These are phyloP conservation scores for Parasteatoda tepidariorum DNA, from an alignment of 1,140 invertebrate species.

Conservation along the genomic window DNA sequence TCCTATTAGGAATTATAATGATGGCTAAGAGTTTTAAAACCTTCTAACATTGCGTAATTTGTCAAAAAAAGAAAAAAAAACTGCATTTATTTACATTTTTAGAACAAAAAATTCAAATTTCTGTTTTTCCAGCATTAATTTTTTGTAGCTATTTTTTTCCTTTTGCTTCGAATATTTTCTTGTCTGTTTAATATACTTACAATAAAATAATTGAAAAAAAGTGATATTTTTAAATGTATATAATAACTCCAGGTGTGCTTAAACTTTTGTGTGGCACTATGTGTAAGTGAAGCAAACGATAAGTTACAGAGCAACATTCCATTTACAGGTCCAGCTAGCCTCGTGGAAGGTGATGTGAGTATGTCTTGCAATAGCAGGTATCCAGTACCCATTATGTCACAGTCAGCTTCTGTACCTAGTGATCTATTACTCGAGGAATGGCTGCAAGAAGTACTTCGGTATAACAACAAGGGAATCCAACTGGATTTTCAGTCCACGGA, in stretches of 20 bases:
- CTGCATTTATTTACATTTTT: too few relatives aligned
- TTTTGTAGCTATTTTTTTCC: too few relatives aligned
- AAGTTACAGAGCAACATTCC: too few relatives aligned
- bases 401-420: constrained; percentile 79
- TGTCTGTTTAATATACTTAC: too few relatives aligned
- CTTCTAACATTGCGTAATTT: too few relatives aligned
- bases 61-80: too few relatives aligned
- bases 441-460: constrained; percentile 52
- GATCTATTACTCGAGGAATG: constrained; percentile 78
- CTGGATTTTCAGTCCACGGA: constrained; percentile 88
- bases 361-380: constrained; percentile 70
- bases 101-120: too few relatives aligned
- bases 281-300: too few relatives aligned
- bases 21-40: too few relatives aligned
- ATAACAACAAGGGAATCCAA: constrained; percentile 80
- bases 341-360: constrained; percentile 91
- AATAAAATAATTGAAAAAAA: constrained; percentile 14
- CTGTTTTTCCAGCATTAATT: too few relatives aligned
- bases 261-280: not conserved
- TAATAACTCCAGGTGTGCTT: not conserved
- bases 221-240: not conserved
- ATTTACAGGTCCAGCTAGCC: constrained; percentile 33
- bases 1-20: too few relatives aligned
- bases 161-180: too few relatives aligned
- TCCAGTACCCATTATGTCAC: constrained; percentile 84